Conservation (phyloP, 2,797 vertebrate species). For the Melanotaenia nigrans region DNA sequence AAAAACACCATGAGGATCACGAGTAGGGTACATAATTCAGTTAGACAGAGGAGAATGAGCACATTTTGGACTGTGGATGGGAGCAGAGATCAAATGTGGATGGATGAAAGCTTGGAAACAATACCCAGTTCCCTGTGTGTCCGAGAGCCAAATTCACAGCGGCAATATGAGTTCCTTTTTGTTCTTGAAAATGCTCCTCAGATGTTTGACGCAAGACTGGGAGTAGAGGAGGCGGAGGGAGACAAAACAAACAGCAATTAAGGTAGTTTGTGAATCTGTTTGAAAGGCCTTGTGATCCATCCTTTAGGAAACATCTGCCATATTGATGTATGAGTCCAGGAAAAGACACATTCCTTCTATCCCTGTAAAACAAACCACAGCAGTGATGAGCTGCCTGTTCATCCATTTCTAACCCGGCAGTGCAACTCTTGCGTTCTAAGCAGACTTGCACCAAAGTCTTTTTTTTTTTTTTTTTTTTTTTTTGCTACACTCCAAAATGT, state of each 20-base stretch:
- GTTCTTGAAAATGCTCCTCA: conserved; percentile 78
- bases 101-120: conserved; percentile 76
- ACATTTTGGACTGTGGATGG: conserved; percentile 41
- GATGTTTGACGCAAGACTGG: conserved; percentile 73
- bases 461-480: conserved; percentile 74
- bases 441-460: conserved; percentile 23
- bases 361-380: conserved; percentile 67
- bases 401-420: conserved; percentile 27
- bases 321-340: conserved; percentile 75
- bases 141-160: conserved; percentile 61
- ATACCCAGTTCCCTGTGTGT: conserved; percentile 62
- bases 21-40: conserved; percentile 48
- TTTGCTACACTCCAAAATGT: conserved; percentile 74
- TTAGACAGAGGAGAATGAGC: conserved; percentile 3
- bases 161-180: conserved; percentile 68
- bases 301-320: conserved; percentile 82
- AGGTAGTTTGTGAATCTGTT: conserved; percentile 72
- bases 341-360: conserved; percentile 78
- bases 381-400: conserved; percentile 36
- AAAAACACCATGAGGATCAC: conserved; percentile 66
- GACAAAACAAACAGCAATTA: conserved; percentile 82
- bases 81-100: conserved; percentile 72
- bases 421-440: conserved; percentile 2
- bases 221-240: conserved; percentile 29
- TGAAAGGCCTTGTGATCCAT: conserved; percentile 71